Percentiles rank a stretch among this genome's conserved stretches.
Conservation (phyloP, 2,113 vertebrate genomes). For the Labrus mixtus region DNA sequence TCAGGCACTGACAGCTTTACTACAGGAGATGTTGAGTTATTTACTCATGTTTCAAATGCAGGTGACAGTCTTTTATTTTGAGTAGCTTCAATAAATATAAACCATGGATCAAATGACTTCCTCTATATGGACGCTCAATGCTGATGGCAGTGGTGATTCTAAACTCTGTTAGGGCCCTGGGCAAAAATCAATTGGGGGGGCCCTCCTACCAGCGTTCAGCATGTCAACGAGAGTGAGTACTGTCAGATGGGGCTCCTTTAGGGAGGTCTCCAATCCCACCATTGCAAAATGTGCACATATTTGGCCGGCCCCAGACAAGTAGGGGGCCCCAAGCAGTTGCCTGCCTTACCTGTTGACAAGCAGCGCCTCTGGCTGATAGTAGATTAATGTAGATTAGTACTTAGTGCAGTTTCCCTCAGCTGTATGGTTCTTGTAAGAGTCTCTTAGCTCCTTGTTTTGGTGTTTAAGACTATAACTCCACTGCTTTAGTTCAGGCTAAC, state of each 20-base stretch:
- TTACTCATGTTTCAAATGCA: too few relatives aligned
- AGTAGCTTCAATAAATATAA: neutral
- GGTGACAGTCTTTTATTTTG: neutral
- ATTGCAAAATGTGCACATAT: too few relatives aligned
- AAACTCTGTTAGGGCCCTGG: too few relatives aligned
- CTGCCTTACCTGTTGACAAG: too few relatives aligned
- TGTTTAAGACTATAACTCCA: neutral
- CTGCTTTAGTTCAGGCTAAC: neutral
- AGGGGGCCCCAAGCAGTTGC: too few relatives aligned
- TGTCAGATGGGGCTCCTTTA: too few relatives aligned
- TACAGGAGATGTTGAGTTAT: neutral
- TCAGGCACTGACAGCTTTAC: constrained; percentile 32
- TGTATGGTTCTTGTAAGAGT: neutral
- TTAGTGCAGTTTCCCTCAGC: neutral
- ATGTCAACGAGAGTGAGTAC: too few relatives aligned
- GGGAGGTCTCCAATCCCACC: too few relatives aligned
- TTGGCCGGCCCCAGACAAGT: too few relatives aligned
- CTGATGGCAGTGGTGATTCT: neutral
- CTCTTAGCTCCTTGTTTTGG: neutral
- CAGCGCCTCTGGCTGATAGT: neutral
- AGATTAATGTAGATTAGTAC: too few relatives aligned
- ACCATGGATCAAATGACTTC: neutral
- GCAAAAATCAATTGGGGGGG: too few relatives aligned
- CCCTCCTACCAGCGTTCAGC: too few relatives aligned
- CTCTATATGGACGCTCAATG: neutral